Base-by-base conservation (phyloP, 2,888 invertebrate genomes). In the Perizoma affinitatum region DNA sequence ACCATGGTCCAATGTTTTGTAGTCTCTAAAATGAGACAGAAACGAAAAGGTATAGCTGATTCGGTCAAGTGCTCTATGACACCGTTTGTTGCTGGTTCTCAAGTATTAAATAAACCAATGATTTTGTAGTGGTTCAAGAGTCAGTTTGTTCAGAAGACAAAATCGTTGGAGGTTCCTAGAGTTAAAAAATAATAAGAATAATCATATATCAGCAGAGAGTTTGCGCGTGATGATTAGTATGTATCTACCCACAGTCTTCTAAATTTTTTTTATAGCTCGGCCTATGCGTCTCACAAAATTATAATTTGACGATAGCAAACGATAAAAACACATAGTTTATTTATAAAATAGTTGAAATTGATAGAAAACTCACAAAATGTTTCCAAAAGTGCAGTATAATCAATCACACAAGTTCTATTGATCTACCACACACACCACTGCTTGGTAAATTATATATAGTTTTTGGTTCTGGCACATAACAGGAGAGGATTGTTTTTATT, bases 401-500 rank as follows among this genome's bases (percentile, higher is more conserved):
- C 33, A 70, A 70, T 62, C 59, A 75, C 80, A 84, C 81, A 80
- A 71, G 6, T 22, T 44, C 10, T 11, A 22, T 72, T 77, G 79
- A 67, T 79, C 78, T 72, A 79, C 76, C 83, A 79, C 78, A 68
- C 72, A 85, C 58, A 85, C 84, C 58, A 61, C 55, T 77, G 84
- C 87, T 88, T 85, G 76, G 71, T 74, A 89, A 88, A 87, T 87
- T 90, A 73, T 71, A 77, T 79, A 73, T 71, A 69, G 72, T n/a
- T 68, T 64, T 64, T 66, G 65, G 72, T 78, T 77, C 73, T 72
- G 68, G 82, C 76, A 79, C 85, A 86, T 86, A 86, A 76, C 83
- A 82, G 67, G 78, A 57, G 77, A 80, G 73, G 80, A 79, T 79
- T 81, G 77, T 75, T 83, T 79, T 77, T 79, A 76, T 71, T 80